These are phyloP conservation scores for Larimichthys polyactis DNA, from an alignment of 2,113 vertebrate species.

Conservation along the genomic window DNA sequence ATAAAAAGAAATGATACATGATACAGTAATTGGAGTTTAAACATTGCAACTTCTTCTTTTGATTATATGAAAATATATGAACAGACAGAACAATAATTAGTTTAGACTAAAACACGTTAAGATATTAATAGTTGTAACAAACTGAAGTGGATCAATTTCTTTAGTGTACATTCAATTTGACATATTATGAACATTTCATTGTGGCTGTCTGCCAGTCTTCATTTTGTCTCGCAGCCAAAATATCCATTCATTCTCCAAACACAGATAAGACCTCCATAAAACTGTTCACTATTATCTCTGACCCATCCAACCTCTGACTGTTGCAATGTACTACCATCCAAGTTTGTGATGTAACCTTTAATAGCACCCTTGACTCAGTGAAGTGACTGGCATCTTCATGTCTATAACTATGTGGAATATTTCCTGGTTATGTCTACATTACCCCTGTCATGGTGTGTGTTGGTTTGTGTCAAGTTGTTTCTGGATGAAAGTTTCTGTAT, in stretches of 20 bases:
- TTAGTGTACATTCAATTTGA: background rate
- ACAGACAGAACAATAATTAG: background rate
- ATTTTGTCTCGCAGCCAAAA: too few species aligned
- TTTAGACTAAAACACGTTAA: background rate
- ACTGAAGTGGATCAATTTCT: background rate
- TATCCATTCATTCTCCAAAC: background rate
- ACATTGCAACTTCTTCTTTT: background rate
- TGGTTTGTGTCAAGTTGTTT: slow-evolving; percentile 29
- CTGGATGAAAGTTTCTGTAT: slow-evolving; percentile 28
- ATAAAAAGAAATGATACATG: background rate
- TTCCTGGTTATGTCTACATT: slow-evolving; percentile 22
- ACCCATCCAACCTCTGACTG: background rate
- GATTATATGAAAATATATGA: background rate
- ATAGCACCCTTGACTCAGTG: background rate
- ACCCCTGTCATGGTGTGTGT: slow-evolving; percentile 10
- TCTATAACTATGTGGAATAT: slow-evolving; percentile 13
- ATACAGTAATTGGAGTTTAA: background rate
- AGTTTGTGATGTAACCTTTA: background rate
- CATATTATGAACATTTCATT: background rate
- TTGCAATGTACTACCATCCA: background rate
- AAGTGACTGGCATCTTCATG: background rate
- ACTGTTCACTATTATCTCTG: background rate
- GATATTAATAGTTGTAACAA: background rate
- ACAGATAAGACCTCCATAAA: background rate
- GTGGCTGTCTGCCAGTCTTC: too few species aligned